phyloP scores from a whole-genome alignment of 2,888 invertebrate species.

The Lapara coniferarum region DNA sequence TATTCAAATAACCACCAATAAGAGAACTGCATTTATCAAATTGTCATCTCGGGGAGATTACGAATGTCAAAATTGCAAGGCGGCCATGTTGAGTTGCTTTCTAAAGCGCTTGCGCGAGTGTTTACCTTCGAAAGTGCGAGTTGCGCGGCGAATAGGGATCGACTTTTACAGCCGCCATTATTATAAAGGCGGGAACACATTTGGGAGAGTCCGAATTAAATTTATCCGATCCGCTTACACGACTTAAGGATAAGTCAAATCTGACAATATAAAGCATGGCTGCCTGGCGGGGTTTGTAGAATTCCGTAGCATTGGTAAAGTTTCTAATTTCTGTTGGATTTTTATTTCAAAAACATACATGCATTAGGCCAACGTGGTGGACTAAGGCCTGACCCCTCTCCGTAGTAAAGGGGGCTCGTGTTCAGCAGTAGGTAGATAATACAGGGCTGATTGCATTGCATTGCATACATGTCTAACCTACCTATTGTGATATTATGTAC shows the following conservation, averaged over 20 bases:
- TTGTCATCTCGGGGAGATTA: conserved; percentile 31
- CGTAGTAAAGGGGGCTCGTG: no score
- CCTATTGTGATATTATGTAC: no score
- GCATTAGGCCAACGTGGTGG: no score
- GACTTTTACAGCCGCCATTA: conserved; percentile 61
- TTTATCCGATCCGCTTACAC: conserved; percentile 43
- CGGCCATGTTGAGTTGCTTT: conserved; percentile 60
- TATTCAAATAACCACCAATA: conserved; percentile 34
- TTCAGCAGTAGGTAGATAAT: no score
- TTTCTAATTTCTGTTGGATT: background rate
- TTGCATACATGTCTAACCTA: no score
- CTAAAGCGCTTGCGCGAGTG: conserved; percentile 59
- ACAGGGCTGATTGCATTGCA: no score
- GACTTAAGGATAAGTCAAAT: background rate
- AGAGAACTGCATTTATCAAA: conserved; percentile 30
- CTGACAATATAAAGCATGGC: background rate
- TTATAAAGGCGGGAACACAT: conserved; percentile 62
- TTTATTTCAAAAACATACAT: no score
- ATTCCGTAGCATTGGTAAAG: background rate
- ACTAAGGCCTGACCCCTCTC: no score
- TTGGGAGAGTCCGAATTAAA: conserved; percentile 35
- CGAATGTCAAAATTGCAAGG: conserved; percentile 11
- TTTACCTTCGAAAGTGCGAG: conserved; percentile 55
- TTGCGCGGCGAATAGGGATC: conserved; percentile 59
- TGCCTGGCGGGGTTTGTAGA: background rate